Evolutionary conservation across 2,113 vertebrate species (phyloP).

Genomic region (Amazona guildingii): DNA sequence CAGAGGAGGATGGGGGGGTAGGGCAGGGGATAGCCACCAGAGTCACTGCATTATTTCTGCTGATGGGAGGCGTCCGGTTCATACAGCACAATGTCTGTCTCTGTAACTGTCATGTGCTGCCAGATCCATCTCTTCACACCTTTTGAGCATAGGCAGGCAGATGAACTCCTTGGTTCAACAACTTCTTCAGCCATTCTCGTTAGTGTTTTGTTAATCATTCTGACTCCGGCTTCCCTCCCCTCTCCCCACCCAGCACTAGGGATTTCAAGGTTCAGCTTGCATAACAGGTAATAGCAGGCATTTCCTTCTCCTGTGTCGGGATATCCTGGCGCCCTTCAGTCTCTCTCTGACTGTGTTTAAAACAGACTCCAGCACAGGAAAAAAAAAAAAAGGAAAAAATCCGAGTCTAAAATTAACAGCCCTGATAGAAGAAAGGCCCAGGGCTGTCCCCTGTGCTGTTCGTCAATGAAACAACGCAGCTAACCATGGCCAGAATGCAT

Average conservation of each 20-base stretch:
- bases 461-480: constrained; percentile 75
- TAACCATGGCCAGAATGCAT: constrained; percentile 69
- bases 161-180: background rate
- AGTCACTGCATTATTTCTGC: background rate
- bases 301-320: constrained; percentile 98
- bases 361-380: constrained; percentile 77
- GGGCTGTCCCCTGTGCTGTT: constrained; percentile 65
- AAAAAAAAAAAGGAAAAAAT: constrained; percentile 31
- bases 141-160: background rate
- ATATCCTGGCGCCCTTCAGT: constrained; percentile 99
- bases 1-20: background rate
- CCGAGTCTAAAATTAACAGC: constrained; percentile 86
- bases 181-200: constrained; percentile 2
- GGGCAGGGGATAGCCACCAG: background rate
- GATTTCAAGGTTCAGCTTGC: constrained; percentile 85
- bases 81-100: background rate
- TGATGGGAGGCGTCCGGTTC: background rate
- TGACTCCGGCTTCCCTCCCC: constrained; percentile 32
- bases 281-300: constrained; percentile 99
- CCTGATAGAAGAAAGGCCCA: constrained; percentile 69
- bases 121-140: background rate
- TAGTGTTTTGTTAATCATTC: constrained; percentile 35
- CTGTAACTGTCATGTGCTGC: background rate
- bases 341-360: constrained; percentile 87
- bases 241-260: constrained; percentile 61